Percentiles rank a stretch among this genome's conserved stretches.
Evolutionary conservation across 2,888 invertebrate genomes (phyloP).

Genomic region (Netelia fuscicornis): DNA sequence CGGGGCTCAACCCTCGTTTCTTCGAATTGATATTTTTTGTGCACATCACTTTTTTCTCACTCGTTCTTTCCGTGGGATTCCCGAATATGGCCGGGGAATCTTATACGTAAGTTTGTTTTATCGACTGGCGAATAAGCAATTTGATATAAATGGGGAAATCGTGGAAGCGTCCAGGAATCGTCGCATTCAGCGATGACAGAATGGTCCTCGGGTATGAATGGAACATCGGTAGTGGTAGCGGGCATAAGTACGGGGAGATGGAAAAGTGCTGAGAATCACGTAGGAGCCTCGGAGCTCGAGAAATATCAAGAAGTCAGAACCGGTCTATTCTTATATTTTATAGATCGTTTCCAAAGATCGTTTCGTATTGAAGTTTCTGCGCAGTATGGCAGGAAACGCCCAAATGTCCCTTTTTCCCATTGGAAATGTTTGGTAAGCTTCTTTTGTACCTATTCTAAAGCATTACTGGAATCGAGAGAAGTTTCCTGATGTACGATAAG

Average conservation of each 20-base stretch:
- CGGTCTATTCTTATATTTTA: neutral
- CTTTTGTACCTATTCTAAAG: no score
- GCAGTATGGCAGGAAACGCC: no score
- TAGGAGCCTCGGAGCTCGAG: neutral
- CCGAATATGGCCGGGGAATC: no score
- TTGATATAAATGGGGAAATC: constrained; percentile 4
- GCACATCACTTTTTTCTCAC: no score
- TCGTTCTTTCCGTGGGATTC: no score
- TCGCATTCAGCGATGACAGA: neutral
- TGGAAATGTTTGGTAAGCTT: no score
- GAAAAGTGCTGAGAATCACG: neutral
- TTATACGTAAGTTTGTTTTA: constrained; percentile 9
- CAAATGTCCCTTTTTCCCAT: no score
- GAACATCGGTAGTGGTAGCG: neutral
- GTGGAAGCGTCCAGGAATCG: constrained; percentile 21
- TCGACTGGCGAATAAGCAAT: constrained; percentile 21
- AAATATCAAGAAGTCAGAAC: neutral
- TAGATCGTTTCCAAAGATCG: constrained; percentile 6
- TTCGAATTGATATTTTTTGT: no score
- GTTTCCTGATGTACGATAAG: no score
- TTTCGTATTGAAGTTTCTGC: neutral
- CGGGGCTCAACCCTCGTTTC: no score
- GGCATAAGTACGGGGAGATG: neutral
- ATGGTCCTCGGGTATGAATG: neutral
- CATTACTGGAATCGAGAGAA: no score